These are phyloP conservation scores for Heliopora coerulea DNA, from an alignment of 92 coral and sea anemone species.

Conservation along the genomic window DNA sequence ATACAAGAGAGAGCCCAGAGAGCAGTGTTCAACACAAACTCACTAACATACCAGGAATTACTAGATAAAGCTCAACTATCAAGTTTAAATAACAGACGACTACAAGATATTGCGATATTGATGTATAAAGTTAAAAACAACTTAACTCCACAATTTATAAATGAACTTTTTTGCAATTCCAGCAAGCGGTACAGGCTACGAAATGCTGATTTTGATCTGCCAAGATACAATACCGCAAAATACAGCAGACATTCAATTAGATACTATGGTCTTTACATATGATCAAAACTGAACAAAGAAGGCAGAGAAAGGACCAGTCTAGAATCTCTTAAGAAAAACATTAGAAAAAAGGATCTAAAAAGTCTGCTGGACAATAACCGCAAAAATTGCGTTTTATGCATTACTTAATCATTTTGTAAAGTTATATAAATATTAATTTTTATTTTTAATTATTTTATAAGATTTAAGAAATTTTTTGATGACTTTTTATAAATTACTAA, in stretches of 20 bases:
- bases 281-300: slow-evolving; percentile 13
- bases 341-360: background rate
- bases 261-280: slow-evolving; percentile 41
- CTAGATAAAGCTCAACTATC: slow-evolving; percentile 38
- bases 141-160: slow-evolving; percentile 17
- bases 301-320: background rate
- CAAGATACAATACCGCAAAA: slow-evolving; percentile 33
- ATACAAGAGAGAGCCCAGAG: slow-evolving; percentile 33
- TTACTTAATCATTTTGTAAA: no score
- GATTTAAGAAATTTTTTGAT: no score
- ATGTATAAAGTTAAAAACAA: slow-evolving; percentile 53
- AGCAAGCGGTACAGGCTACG: slow-evolving; percentile 21
- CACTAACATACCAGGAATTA: slow-evolving; percentile 2
- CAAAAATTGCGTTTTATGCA: no score
- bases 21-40: slow-evolving; percentile 34
- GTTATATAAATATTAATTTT: no score
- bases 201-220: slow-evolving; percentile 29
- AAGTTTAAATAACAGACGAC: slow-evolving; percentile 38
- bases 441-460: no score
- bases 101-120: slow-evolving; percentile 44
- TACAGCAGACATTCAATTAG: slow-evolving; percentile 42
- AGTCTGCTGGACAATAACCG: no score
- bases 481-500: no score
- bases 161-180: slow-evolving; percentile 4
- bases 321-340: background rate